phyloP scores from a whole-genome alignment of 2,888 invertebrate species.

The Tiliacea citrago region DNA sequence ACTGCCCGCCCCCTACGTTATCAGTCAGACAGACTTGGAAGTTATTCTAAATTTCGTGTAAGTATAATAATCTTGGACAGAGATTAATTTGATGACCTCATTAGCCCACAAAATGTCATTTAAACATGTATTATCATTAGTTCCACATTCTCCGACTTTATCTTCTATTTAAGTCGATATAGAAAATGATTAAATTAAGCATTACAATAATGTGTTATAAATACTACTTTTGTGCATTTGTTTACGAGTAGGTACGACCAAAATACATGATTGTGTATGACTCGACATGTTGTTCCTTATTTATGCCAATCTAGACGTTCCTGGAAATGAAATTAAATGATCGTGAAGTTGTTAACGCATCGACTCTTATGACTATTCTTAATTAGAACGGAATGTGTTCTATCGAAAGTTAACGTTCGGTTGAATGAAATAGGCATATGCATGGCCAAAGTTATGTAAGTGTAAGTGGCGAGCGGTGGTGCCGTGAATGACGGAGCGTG shows the following conservation, averaged over 20 bases:
- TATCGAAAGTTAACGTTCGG: constrained; percentile 41
- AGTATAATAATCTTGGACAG: constrained; percentile 4
- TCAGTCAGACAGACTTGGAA: constrained; percentile 18
- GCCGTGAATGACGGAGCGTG: constrained; percentile 32
- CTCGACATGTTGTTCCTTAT: constrained; percentile 22
- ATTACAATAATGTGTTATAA: constrained; percentile 11
- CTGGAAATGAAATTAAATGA: constrained; percentile 35
- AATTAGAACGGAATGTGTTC: constrained; percentile 22
- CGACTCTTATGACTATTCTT: constrained; percentile 31
- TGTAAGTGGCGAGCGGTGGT: constrained; percentile 22
- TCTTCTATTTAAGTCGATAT: constrained; percentile 14
- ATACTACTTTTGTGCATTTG: constrained; percentile 27
- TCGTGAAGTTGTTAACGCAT: constrained; percentile 26
- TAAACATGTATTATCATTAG: constrained; percentile 22
- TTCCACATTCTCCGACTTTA: constrained; percentile 10
- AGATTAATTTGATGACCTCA: constrained; percentile 38
- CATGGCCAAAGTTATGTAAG: constrained; percentile 23
- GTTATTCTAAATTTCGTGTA: constrained; percentile 28
- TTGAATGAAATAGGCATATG: constrained; percentile 50
- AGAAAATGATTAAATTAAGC: constrained; percentile 27
- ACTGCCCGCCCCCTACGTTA: constrained; percentile 13
- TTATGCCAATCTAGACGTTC: constrained; percentile 14
- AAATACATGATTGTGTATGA: constrained; percentile 36
- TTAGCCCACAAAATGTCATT: constrained; percentile 32
- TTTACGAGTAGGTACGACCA: constrained; percentile 15